Conservation (phyloP, 1,140 invertebrate genomes). For the Trichoplusia ni region DNA sequence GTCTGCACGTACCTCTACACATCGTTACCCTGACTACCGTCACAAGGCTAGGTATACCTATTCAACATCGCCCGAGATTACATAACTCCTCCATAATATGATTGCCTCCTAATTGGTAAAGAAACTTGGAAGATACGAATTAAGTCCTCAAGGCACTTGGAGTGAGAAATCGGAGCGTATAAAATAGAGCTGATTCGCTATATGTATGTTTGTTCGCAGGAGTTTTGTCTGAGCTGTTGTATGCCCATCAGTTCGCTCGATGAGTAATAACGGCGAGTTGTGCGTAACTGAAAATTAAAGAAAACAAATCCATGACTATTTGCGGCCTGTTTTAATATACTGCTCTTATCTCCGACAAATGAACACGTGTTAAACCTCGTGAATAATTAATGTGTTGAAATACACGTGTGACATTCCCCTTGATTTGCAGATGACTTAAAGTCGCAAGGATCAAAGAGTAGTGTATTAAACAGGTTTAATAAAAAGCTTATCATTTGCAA, state of each 20-base stretch:
- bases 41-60: neutral
- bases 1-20: conserved; percentile 40
- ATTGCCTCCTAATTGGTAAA: conserved; percentile 26
- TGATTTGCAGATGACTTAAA: too few species aligned
- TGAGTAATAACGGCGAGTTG: conserved; percentile 86
- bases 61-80: neutral
- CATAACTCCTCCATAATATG: conserved; percentile 15
- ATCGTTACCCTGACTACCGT: neutral
- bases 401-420: too few species aligned
- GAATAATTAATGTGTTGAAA: too few species aligned
- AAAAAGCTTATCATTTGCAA: conserved; percentile 50
- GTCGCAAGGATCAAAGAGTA: too few species aligned
- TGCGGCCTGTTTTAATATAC: too few species aligned
- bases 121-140: conserved; percentile 40
- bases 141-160: conserved; percentile 65
- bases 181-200: conserved; percentile 75
- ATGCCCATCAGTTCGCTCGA: conserved; percentile 84
- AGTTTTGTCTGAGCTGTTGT: conserved; percentile 86
- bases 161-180: conserved; percentile 41
- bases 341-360: too few species aligned
- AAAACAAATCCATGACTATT: conserved; percentile 47
- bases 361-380: too few species aligned
- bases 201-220: conserved; percentile 90
- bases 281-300: conserved; percentile 85
- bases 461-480: too few species aligned